Conservation (phyloP, 2,797 vertebrate genomes). For the Chrysolophus pictus region DNA sequence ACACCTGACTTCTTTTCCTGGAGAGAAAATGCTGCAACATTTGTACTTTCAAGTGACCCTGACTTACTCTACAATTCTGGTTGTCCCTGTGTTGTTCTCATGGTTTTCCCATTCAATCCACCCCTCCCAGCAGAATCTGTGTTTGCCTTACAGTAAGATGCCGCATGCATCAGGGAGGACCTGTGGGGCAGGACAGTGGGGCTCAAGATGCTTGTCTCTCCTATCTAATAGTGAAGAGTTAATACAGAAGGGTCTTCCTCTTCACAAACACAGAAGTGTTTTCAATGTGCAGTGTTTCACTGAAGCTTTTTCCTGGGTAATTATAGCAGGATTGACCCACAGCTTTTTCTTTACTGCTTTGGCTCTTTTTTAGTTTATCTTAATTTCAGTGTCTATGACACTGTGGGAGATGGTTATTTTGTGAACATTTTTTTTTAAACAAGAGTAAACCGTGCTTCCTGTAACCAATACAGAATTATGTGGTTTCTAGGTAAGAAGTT, state of each 20-base stretch:
- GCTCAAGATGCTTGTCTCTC: neutral
- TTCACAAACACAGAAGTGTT: neutral
- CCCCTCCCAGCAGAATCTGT: neutral
- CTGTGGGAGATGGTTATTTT: neutral
- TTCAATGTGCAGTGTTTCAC: neutral
- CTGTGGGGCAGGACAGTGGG: neutral
- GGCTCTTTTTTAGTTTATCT: neutral
- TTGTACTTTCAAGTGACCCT: neutral
- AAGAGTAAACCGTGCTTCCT: neutral
- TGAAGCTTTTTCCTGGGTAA: neutral
- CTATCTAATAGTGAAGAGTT: neutral
- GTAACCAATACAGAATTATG: fast-evolving
- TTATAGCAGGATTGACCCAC: neutral
- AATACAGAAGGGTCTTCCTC: neutral
- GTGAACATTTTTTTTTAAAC: neutral
- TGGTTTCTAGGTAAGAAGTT: neutral
- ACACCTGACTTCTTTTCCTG: neutral
- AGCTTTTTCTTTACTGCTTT: neutral
- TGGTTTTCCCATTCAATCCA: neutral
- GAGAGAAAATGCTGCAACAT: neutral
- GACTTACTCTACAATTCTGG: neutral
- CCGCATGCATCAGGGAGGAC: too few species aligned
- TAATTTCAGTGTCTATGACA: neutral
- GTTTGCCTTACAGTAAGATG: neutral
- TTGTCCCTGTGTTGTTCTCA: neutral